Evolutionary conservation across 1,140 invertebrate genomes (phyloP).

Genomic region (Drosophila pallidifrons): DNA sequence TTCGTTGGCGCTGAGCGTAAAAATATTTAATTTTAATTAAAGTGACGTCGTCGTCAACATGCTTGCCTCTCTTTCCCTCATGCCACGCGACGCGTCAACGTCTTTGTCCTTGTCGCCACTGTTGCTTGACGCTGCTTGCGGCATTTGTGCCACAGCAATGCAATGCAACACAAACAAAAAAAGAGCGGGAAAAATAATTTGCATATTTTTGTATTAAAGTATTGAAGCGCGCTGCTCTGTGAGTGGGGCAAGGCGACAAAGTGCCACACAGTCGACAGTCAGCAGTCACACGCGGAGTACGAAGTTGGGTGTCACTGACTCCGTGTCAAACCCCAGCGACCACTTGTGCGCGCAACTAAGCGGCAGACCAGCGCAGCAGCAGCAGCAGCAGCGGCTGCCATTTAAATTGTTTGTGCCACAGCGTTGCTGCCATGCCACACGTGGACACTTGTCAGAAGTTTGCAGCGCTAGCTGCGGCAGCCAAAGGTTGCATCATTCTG

Average conservation of each 20-base stretch:
- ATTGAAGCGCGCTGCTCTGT: conserved; percentile 48
- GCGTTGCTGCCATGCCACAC: conserved; percentile 60
- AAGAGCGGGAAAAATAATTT: conserved; percentile 59
- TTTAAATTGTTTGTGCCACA: conserved; percentile 73
- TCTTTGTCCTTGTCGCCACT: conserved; percentile 18
- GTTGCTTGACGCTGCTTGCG: conserved; percentile 19
- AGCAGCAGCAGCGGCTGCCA: conserved; percentile 49
- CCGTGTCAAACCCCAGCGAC: conserved; percentile 60
- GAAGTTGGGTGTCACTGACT: conserved; percentile 32
- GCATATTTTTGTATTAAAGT: conserved; percentile 77
- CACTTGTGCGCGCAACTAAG: conserved; percentile 75
- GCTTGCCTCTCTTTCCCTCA: background rate
- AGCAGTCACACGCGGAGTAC: background rate
- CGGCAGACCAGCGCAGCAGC: conserved; percentile 54
- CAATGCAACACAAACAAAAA: too few species aligned
- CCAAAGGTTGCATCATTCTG: conserved; percentile 39
- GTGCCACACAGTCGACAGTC: conserved; percentile 3
- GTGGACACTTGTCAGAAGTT: conserved; percentile 66
- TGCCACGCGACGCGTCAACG: background rate
- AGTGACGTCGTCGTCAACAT: conserved; percentile 34
- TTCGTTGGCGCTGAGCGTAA: conserved; percentile 23
- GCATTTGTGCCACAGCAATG: conserved; percentile 40
- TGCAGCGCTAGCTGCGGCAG: background rate
- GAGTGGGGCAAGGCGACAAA: conserved; percentile 55
- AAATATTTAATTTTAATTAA: conserved; percentile 77